Percentiles rank a stretch among this genome's conserved stretches.
Evolutionary conservation across 1,140 invertebrate species (phyloP).

Genomic region (Pseudomyrmex pallidus): DNA sequence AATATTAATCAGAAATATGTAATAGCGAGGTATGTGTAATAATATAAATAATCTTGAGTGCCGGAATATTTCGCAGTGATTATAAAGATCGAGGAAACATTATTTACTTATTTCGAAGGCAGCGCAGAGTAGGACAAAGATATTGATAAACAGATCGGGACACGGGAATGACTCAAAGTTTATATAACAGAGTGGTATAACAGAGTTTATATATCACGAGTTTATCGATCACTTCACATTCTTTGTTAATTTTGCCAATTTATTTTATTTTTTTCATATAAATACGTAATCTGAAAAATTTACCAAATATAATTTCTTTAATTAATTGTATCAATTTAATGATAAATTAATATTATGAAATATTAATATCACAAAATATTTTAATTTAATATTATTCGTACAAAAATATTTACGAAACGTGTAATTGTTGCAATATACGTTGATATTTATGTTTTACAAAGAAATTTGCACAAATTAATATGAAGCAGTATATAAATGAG

Average conservation of each 20-base stretch:
- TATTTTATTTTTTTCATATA: neutral
- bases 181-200: conserved; percentile 8
- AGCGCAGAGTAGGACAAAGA: neutral
- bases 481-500: too few species aligned
- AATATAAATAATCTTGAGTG: neutral
- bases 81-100: conserved; percentile 25
- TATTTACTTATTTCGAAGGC: neutral
- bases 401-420: neutral
- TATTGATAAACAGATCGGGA: neutral
- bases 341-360: neutral
- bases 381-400: neutral
- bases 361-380: neutral
- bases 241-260: conserved; percentile 20
- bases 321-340: neutral
- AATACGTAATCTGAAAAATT: neutral
- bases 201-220: neutral
- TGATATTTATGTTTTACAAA: too few species aligned
- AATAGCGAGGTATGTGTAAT: neutral
- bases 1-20: neutral
- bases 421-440: too few species aligned
- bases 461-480: too few species aligned
- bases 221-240: neutral
- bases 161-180: neutral
- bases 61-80: conserved; percentile 5
- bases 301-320: neutral